Percentiles rank a stretch among this genome's conserved stretches.
phyloP scores from a whole-genome alignment of 2,113 vertebrate species.

The Manacus vitellinus region DNA sequence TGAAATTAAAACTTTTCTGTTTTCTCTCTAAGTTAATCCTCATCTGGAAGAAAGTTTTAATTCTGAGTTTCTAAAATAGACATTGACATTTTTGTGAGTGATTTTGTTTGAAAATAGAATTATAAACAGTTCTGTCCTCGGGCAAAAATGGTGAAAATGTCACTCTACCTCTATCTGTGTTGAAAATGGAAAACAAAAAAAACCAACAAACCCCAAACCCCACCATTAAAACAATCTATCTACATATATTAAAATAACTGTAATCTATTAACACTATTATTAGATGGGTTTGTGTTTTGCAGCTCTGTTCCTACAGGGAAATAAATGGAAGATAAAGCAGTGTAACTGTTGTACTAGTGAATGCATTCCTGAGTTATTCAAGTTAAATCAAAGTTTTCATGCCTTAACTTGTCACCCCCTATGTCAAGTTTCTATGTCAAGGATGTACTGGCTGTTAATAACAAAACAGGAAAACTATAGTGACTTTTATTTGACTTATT shows the following conservation, averaged over 20 bases:
- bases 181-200: not conserved
- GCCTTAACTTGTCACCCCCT: not conserved
- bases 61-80: not conserved
- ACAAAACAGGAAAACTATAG: not conserved
- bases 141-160: not conserved
- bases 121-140: not conserved
- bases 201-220: not conserved
- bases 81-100: not conserved
- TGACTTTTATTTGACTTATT: not conserved
- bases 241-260: not conserved
- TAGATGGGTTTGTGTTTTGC: not conserved
- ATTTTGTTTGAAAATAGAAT: not conserved
- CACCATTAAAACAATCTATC: not conserved
- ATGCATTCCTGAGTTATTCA: not conserved
- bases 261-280: not conserved
- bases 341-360: not conserved
- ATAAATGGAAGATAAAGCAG: not conserved
- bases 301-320: not conserved
- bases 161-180: not conserved
- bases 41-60: not conserved
- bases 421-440: not conserved
- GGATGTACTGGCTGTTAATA: not conserved
- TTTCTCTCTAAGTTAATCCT: not conserved
- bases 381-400: not conserved
- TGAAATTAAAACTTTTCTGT: not conserved